Evolutionary conservation across 2,797 vertebrate genomes (phyloP).

Genomic region (Sebastes melanostomus): DNA sequence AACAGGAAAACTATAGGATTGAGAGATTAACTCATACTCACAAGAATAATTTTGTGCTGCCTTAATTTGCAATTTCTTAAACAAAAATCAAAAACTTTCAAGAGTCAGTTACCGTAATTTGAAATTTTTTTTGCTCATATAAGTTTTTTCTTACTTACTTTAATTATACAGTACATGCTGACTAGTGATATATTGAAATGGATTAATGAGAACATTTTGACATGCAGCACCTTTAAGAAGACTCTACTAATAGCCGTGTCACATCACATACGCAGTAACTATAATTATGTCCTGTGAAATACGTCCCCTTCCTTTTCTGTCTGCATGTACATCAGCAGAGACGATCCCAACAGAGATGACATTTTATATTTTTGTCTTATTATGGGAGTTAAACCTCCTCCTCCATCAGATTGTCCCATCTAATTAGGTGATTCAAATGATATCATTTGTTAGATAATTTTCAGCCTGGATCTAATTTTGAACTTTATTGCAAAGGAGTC

Average conservation of each 20-base stretch:
- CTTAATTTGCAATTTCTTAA: too few relatives aligned
- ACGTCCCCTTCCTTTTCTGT: neutral
- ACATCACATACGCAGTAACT: neutral
- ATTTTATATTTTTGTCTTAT: constrained; percentile 26
- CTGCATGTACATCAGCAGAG: neutral
- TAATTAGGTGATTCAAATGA: constrained; percentile 78
- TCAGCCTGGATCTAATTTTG: constrained; percentile 82
- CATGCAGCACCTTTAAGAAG: neutral
- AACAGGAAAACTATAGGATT: too few relatives aligned
- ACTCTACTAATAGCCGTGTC: neutral
- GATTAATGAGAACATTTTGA: neutral
- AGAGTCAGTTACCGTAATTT: too few relatives aligned
- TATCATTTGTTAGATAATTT: constrained; percentile 79
- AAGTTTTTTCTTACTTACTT: too few relatives aligned
- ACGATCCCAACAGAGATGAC: neutral
- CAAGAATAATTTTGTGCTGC: too few relatives aligned
- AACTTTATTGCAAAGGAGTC: constrained; percentile 80
- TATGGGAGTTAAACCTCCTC: constrained; percentile 54
- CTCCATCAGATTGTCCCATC: constrained; percentile 65
- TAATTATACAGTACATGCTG: neutral
- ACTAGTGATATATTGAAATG: neutral
- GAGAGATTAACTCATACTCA: too few relatives aligned
- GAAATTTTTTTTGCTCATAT: too few relatives aligned
- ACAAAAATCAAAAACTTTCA: too few relatives aligned
- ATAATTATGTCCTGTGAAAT: neutral